Conservation (phyloP, 2,888 invertebrate species). For the Phalera bucephala region DNA sequence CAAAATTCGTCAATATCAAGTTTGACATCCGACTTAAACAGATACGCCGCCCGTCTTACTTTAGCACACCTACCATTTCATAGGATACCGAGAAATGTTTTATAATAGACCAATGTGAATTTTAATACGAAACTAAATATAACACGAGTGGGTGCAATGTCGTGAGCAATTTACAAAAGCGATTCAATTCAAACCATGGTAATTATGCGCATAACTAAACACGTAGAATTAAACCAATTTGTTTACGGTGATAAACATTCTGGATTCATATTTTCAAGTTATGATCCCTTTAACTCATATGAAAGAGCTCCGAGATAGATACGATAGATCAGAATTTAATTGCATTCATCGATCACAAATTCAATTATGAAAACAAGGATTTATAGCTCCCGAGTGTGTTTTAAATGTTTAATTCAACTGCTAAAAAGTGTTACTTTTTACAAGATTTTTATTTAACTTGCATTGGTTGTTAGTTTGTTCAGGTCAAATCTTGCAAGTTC, state of each 20-base stretch:
- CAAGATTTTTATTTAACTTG: too few relatives aligned
- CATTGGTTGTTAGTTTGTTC: too few relatives aligned
- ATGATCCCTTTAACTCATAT: slow-evolving; percentile 21
- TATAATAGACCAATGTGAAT: too few relatives aligned
- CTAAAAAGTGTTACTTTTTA: too few relatives aligned
- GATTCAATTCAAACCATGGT: slow-evolving; percentile 42
- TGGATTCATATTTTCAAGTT: slow-evolving; percentile 29
- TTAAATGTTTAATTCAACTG: too few relatives aligned
- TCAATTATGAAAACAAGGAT: background rate
- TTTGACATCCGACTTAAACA: too few relatives aligned
- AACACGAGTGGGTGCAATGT: slow-evolving; percentile 27
- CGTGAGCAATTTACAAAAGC: slow-evolving; percentile 44
- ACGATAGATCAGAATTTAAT: slow-evolving; percentile 18
- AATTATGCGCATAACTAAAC: slow-evolving; percentile 59
- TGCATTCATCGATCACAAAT: slow-evolving; percentile 5
- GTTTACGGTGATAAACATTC: slow-evolving; percentile 48
- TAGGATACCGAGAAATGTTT: too few relatives aligned
- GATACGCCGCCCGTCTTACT: too few relatives aligned
- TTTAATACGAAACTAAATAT: slow-evolving; percentile 38
- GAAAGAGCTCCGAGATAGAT: slow-evolving; percentile 10
- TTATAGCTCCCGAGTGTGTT: background rate
- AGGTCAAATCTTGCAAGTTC: too few relatives aligned
- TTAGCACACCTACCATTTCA: too few relatives aligned
- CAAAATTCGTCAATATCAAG: too few relatives aligned
- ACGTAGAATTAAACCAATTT: slow-evolving; percentile 53